Evolutionary conservation across 2,797 vertebrate genomes (phyloP).

Genomic region (Craterocephalus amniculus): DNA sequence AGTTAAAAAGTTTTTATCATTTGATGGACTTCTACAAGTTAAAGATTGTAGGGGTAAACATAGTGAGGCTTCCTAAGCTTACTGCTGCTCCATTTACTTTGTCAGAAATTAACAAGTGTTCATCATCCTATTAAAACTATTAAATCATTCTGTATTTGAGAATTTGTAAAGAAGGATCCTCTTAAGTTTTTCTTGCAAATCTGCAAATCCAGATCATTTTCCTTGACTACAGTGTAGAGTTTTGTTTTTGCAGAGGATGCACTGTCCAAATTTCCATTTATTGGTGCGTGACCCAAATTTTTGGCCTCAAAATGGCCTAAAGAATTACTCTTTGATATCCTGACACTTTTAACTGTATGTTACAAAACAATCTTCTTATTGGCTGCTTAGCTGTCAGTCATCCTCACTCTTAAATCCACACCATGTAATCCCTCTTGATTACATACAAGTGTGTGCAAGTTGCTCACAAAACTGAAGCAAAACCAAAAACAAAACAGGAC

Average conservation of each 20-base stretch:
- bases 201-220: not conserved
- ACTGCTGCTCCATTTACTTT: not conserved
- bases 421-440: not conserved
- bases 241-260: not conserved
- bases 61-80: not conserved
- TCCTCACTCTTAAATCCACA: not conserved
- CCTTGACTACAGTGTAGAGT: not conserved
- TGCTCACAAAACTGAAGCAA: not conserved
- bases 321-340: not conserved
- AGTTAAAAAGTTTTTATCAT: not conserved
- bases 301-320: not conserved
- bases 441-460: not conserved
- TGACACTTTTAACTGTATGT: not conserved
- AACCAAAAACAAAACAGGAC: no score
- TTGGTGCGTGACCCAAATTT: not conserved
- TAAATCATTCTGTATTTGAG: not conserved
- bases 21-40: not conserved
- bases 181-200: not conserved
- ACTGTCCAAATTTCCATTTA: not conserved
- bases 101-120: not conserved
- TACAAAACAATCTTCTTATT: not conserved
- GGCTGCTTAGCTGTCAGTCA: not conserved
- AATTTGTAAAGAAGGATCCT: not conserved
- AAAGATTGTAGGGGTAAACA: not conserved
- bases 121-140: not conserved